Evolutionary conservation across 2,113 vertebrate species (phyloP), one percentile per base, ranked within the genome.

Genomic region (Paramisgurnus dabryanus): DNA sequence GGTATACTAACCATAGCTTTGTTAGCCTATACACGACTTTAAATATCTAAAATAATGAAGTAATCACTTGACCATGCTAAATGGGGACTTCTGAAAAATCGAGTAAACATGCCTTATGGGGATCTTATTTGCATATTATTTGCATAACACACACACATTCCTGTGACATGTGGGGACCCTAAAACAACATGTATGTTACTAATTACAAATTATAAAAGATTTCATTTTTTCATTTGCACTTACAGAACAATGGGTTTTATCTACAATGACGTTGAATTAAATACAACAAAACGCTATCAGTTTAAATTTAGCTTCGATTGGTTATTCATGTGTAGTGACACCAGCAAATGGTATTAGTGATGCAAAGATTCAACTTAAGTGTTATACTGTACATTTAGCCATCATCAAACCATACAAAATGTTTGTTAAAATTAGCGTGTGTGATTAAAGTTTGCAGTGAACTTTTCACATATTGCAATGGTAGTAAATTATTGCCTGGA

Each of bases 41-140:
- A 81, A 40, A 61, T 67, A 10, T 45, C 18, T 67, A n/a, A 74
- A 80, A 13, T 81, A 27, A 60, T 22, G 49, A 76, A 53, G 27
- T 81, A 60, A 65, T 67, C 43, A 50, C 12, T 58, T 53, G 7
- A 60, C 13, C 27, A 58, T 58, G 71, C 6, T 18, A 1, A 60
- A 73, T 73, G 17, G 39, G 34, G 17, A 68, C 80, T 22, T 53
- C 13, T 61, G 34, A 66, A 68, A 61, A 45, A 68, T 12, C 55
- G 3, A 45, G 18, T 60, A 7, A 40, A 70, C 78, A 60, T 79
- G 67, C 7, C 66, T 79, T 40, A 79, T 61, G 60, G 40, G 58
- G 78, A 70, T 22, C 43, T 71, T 39, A 63, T 79, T 79, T 70
- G n/a, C 8, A 79, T 79, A 60, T 70, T 13, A 65, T 77, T 66